Conservation (phyloP, 2,113 vertebrate genomes). For the Zonotrichia leucophrys region DNA sequence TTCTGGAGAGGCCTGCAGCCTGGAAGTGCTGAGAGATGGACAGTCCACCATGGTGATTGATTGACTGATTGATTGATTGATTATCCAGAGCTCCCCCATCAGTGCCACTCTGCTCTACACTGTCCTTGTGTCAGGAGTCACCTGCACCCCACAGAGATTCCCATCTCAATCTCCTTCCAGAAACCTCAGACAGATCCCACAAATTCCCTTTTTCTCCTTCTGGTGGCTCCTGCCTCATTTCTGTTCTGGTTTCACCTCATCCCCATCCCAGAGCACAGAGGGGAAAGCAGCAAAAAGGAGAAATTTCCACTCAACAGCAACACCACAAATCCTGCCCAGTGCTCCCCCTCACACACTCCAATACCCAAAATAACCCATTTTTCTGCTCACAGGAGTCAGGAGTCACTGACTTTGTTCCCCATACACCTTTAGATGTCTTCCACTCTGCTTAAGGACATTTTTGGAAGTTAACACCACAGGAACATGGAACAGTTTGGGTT, state of each 20-base stretch:
- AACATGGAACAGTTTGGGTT: not conserved
- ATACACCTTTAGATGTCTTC: accelerated
- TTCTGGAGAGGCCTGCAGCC: not conserved
- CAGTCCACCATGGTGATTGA: not conserved
- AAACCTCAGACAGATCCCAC: not conserved
- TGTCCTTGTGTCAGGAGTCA: not conserved
- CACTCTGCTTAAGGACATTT: not conserved
- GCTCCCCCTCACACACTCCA: not conserved
- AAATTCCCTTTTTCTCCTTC: too few relatives aligned
- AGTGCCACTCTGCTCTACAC: not conserved
- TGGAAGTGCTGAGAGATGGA: not conserved
- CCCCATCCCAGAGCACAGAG: not conserved
- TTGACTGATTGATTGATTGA: not conserved
- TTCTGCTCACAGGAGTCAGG: accelerated
- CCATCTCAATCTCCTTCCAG: not conserved
- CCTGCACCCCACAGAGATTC: not conserved
- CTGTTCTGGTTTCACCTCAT: not conserved
- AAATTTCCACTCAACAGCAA: not conserved
- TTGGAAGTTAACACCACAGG: accelerated
- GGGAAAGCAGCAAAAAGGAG: accelerated
- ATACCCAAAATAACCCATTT: accelerated
- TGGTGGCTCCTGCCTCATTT: not conserved
- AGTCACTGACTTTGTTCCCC: too few relatives aligned
- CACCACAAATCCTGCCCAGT: not conserved
- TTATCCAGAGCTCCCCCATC: not conserved